phyloP scores from a whole-genome alignment of 2,797 vertebrate species.

The Coccyzus lansbergi region DNA sequence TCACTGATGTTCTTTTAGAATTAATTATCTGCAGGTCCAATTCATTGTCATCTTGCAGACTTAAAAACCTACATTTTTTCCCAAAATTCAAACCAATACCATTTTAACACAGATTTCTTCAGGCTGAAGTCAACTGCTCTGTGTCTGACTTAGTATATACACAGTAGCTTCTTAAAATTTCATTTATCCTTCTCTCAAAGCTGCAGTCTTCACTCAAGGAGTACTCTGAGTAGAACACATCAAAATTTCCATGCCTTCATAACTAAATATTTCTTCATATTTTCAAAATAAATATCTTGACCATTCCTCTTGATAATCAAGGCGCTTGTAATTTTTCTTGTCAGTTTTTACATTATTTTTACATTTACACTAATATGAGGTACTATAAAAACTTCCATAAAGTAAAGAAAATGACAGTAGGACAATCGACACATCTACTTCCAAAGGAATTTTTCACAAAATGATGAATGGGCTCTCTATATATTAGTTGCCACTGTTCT shows the following conservation, averaged over 20 bases:
- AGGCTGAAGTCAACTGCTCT: background rate
- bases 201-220: background rate
- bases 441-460: background rate
- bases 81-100: background rate
- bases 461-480: background rate
- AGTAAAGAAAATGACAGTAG: background rate
- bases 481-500: background rate
- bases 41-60: background rate
- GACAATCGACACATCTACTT: rapidly evolving
- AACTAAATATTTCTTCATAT: background rate
- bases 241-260: background rate
- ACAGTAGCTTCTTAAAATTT: background rate
- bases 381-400: background rate
- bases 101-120: background rate
- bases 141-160: background rate
- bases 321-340: background rate
- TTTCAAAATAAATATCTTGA: background rate
- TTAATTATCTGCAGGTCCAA: background rate
- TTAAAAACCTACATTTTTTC: background rate
- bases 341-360: background rate
- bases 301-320: background rate
- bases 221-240: background rate
- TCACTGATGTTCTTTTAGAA: background rate
- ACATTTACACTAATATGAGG: background rate
- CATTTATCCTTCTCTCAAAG: background rate